Evolutionary conservation across 2,888 invertebrate genomes (phyloP), one percentile per base, ranked within the genome.

Genomic region (Formica aserva): DNA sequence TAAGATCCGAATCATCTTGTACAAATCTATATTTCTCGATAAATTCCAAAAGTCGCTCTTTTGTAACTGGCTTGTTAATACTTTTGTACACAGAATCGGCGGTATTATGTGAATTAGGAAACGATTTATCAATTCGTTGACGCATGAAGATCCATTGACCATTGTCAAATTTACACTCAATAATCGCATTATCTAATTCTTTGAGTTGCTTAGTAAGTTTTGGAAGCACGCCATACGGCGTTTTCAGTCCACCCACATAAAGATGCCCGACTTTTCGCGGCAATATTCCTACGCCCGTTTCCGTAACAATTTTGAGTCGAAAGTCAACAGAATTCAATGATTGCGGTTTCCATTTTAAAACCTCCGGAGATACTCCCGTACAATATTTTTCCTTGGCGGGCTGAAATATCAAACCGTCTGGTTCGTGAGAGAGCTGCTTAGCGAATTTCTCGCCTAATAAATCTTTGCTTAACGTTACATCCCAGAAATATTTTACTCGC

Each of bases 391-490:
- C 98, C 86, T 96, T 96, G 0, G 97, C 96, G 0, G 99, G 99
- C 94, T 99, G 99, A 94, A 99, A 99, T 92, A 99, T 98, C 18
- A 99, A 96, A 29, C 99, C 99, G 93, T 99, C 99, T 0, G 99
- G 99, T 94, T 99, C 99, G 93, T 99, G 99, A 0, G 97, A 96
- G 26, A 99, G 95, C 52, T 97, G 96, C 89, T 97, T 97, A 0
- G 97, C 97, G 95, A 99, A 99, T 93, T 98, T 98, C 65, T 98
- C 98, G 18, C 97, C 97, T 4, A 98, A 95, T 66, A 98, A 95
- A 91, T 96, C 96, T 5, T 95, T 95, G 0, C 98, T 96, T 94
- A 96, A 96, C 0, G 96, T 95, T 80, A 99, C 95, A 71, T 98
- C 97, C 97, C 98, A 99, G 95, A 99, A 99, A 35, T 97, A 97